These are phyloP conservation scores for Stegana nigrithorax DNA, from an alignment of 2,888 invertebrate species.

Conservation along the genomic window DNA sequence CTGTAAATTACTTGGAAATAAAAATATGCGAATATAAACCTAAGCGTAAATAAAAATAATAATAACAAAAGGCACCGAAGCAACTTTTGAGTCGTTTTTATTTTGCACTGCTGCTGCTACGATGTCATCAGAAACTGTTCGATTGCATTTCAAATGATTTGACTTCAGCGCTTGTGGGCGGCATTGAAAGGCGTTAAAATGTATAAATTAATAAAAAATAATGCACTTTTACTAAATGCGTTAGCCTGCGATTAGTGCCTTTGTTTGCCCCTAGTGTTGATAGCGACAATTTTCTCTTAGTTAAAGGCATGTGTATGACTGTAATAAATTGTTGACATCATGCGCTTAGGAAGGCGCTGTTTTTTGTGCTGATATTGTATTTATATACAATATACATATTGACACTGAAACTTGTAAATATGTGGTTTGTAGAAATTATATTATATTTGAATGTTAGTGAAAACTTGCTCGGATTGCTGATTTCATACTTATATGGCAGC, in stretches of 20 bases:
- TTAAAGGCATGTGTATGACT: neutral
- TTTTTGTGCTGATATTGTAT: neutral
- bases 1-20: slow-evolving; percentile 49
- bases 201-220: too few relatives aligned
- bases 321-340: slow-evolving; percentile 46
- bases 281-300: neutral
- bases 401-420: neutral
- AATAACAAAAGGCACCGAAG: neutral
- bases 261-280: too few relatives aligned
- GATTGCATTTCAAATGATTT: neutral
- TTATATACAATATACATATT: neutral
- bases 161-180: neutral
- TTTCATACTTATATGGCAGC: too few relatives aligned
- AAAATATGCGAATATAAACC: slow-evolving; percentile 12
- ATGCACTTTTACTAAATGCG: too few relatives aligned
- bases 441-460: too few relatives aligned
- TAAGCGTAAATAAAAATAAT: too few relatives aligned
- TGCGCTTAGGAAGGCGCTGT: slow-evolving; percentile 23
- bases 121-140: neutral
- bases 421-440: too few relatives aligned
- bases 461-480: too few relatives aligned
- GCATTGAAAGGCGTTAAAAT: neutral
- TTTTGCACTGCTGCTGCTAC: neutral
- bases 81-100: too few relatives aligned
- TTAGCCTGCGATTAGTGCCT: too few relatives aligned